Evolutionary conservation across 2,888 invertebrate genomes (phyloP).

Genomic region (Lithodes maja): DNA sequence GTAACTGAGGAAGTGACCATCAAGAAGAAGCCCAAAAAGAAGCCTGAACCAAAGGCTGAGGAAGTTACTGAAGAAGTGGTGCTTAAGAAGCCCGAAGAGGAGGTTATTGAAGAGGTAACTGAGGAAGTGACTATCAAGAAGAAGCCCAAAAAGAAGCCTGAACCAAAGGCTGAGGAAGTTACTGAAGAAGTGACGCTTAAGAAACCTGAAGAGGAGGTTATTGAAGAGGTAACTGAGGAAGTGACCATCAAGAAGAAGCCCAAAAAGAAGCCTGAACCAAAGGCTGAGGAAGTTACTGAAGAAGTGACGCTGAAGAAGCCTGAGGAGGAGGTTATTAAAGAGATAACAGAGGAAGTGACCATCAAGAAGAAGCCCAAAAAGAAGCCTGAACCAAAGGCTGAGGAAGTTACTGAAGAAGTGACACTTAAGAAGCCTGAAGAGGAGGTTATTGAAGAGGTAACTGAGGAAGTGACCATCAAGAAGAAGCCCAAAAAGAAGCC

Average conservation of each 20-base stretch:
- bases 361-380: slow-evolving; percentile 33
- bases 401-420: slow-evolving; percentile 70
- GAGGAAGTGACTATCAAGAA: slow-evolving; percentile 47
- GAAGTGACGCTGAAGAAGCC: slow-evolving; percentile 70
- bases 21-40: slow-evolving; percentile 50
- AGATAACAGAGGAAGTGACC: slow-evolving; percentile 74
- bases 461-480: slow-evolving; percentile 73
- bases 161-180: slow-evolving; percentile 70
- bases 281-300: slow-evolving; percentile 71
- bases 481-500: slow-evolving; percentile 55
- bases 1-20: slow-evolving; percentile 71
- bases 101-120: slow-evolving; percentile 70
- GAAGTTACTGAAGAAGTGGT: slow-evolving; percentile 73
- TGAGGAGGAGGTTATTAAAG: slow-evolving; percentile 66
- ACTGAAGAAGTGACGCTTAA: slow-evolving; percentile 71
- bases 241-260: slow-evolving; percentile 42
- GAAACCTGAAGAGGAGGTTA: slow-evolving; percentile 72
- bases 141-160: slow-evolving; percentile 55
- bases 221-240: slow-evolving; percentile 49
- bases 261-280: slow-evolving; percentile 71
- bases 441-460: slow-evolving; percentile 74
- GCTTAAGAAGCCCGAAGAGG: slow-evolving; percentile 72
- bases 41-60: slow-evolving; percentile 47
- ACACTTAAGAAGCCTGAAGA: slow-evolving; percentile 29
- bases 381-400: slow-evolving; percentile 61